phyloP scores from a whole-genome alignment of 2,113 vertebrate genomes.

The Ophthalmolycus amberensis region DNA sequence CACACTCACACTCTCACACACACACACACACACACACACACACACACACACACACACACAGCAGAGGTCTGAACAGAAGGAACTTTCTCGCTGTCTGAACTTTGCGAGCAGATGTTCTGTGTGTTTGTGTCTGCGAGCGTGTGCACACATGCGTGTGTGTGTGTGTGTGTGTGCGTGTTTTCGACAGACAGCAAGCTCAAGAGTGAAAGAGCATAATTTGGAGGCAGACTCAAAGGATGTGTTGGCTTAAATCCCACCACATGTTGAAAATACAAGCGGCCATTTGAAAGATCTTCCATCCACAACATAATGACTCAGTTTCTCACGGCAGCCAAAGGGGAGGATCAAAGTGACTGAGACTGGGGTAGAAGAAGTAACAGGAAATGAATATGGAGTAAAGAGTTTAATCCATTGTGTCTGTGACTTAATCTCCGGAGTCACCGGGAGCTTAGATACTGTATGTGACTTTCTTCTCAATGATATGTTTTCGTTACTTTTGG shows the following conservation, averaged over 20 bases:
- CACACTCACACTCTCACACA: too few species aligned
- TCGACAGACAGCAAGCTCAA: slow-evolving; percentile 33
- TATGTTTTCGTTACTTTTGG: slow-evolving; percentile 63
- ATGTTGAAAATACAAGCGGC: slow-evolving; percentile 52
- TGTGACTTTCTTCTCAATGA: slow-evolving; percentile 68
- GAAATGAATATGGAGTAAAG: slow-evolving; percentile 67
- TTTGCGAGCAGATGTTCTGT: slow-evolving; percentile 73
- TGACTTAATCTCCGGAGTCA: slow-evolving; percentile 65
- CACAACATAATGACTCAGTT: slow-evolving; percentile 53
- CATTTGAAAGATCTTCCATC: slow-evolving; percentile 57
- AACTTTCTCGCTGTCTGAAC: slow-evolving; percentile 71
- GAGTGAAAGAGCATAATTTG: slow-evolving; percentile 45
- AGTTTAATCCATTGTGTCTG: slow-evolving; percentile 74
- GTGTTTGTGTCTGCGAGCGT: slow-evolving; percentile 22
- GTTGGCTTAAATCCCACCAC: slow-evolving; percentile 35
- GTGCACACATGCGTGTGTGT: background rate
- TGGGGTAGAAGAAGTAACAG: slow-evolving; percentile 43
- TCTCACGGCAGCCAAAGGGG: slow-evolving; percentile 64
- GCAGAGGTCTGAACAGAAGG: slow-evolving; percentile 73
- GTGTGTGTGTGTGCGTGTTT: slow-evolving; percentile 19
- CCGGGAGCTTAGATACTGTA: slow-evolving; percentile 62
- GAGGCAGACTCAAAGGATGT: slow-evolving; percentile 46
- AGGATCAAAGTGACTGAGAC: slow-evolving; percentile 56
- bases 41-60: slow-evolving; percentile 32
- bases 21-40: background rate